phyloP scores from a whole-genome alignment of 2,113 vertebrate species.

The Apeltes quadracus region DNA sequence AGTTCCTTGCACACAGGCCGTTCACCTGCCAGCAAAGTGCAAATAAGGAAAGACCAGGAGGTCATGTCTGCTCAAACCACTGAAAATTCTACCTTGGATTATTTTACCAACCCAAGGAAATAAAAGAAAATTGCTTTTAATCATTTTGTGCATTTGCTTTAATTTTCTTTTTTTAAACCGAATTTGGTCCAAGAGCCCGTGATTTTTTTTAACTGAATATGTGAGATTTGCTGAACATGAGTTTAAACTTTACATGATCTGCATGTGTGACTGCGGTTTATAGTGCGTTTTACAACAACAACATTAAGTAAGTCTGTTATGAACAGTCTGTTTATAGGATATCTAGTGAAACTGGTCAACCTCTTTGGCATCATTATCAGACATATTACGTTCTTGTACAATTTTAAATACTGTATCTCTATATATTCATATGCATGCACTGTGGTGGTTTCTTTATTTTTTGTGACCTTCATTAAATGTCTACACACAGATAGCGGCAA shows the following conservation, averaged over 20 bases:
- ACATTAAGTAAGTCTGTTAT: background rate
- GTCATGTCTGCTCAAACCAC: background rate
- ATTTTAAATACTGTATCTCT: background rate
- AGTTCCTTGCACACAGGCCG: background rate
- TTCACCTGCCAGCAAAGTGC: background rate
- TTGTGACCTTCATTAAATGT: background rate
- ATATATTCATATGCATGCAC: background rate
- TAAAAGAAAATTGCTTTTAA: background rate
- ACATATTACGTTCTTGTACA: background rate
- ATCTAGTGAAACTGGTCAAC: background rate
- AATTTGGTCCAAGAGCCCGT: background rate
- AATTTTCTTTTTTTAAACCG: background rate
- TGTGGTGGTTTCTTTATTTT: background rate
- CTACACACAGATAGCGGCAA: background rate
- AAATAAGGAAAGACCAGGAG: background rate
- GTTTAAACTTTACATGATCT: too few relatives aligned
- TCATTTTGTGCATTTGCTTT: background rate
- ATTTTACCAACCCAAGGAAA: too few relatives aligned
- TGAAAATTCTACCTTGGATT: background rate
- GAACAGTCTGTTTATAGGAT: background rate
- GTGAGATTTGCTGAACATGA: background rate
- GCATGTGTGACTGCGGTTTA: background rate
- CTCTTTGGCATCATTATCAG: background rate
- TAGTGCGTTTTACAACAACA: background rate
- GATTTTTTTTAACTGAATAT: background rate